A percentile compares a stretch with the other conserved stretches of the same genome.
phyloP scores from a whole-genome alignment of 2,113 vertebrate genomes.

The Lipophrys pholis region DNA sequence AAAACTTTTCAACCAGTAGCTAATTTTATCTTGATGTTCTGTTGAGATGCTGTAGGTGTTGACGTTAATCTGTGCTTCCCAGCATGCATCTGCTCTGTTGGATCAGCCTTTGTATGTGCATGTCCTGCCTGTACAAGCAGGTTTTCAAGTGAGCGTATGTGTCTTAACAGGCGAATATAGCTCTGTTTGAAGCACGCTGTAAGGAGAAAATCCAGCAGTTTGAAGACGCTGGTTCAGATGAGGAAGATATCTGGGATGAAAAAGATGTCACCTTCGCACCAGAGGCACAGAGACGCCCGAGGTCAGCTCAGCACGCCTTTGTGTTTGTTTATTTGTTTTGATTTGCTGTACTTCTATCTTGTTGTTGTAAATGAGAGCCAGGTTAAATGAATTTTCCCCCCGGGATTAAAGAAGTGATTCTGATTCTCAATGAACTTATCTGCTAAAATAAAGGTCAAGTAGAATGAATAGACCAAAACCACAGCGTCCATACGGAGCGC shows the following conservation, averaged over 20 bases:
- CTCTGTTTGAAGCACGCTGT: constrained; percentile 97
- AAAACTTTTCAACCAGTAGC: neutral
- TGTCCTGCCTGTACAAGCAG: neutral
- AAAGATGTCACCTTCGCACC: constrained; percentile 94
- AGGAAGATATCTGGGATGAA: constrained; percentile 99
- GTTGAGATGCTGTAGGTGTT: neutral
- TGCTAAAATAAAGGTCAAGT: too few species aligned
- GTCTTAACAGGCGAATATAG: constrained; percentile 92
- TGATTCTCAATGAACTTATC: too few species aligned
- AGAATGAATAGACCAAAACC: too few species aligned
- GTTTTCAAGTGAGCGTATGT: constrained; percentile 19
- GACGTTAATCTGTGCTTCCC: constrained; percentile 8
- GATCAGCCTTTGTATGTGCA: constrained; percentile 6
- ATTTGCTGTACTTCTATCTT: too few species aligned
- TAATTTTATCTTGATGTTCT: neutral
- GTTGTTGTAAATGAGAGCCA: too few species aligned
- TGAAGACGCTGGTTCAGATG: constrained; percentile 96
- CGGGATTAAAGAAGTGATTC: too few species aligned
- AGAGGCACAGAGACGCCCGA: constrained; percentile 92
- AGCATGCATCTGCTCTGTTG: constrained; percentile 6
- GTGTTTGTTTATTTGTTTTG: too few species aligned
- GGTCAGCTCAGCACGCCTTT: constrained; percentile 76
- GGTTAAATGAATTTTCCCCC: too few species aligned
- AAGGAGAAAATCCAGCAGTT: constrained; percentile 99
- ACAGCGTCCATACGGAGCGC: too few species aligned